Base-by-base conservation (phyloP, 1,140 invertebrate species). In the Pristionchus pacificus region DNA sequence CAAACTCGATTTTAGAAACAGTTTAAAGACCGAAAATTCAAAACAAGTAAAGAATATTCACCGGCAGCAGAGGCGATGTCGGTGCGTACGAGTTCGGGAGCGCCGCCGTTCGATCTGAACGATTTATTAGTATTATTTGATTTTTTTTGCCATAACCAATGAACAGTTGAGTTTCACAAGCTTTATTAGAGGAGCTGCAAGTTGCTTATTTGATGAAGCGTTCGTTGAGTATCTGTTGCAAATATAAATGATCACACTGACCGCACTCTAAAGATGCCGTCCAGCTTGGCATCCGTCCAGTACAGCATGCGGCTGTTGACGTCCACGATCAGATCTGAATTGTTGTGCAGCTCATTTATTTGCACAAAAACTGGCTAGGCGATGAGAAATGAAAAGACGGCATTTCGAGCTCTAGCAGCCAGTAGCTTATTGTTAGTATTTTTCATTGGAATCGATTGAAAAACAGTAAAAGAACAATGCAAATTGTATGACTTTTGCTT, bases 31-130 rank as follows among this genome's bases (percentile, higher is more conserved):
- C 6, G 6, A 19, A 49, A 49, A 49, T 49, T 10, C 38, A 49
- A 49, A 49, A 6, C 38, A 19, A 49, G 38, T 19, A 49, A 19
- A 6, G 25, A 97, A 89, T 61, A n/a, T n/a, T n/a, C 38, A 10
- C 93, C 94, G 89, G 95, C 93, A 0, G 95, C 94, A 82, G 94
- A 95, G 0, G 95, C 95, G 19, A 97, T 86, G 81, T 95, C 93
- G 0, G 90, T 87, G 27, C 93, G 87, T 27, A 98, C 91, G 0
- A 94, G 88, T 77, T 88, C 83, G 27, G 87, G 81, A 32, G 82
- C 84, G 31, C 83, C 84, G 32, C 88, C 88, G 77, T 78, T 84
- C 66, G 82, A 87, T 0, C 83, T 80, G 2, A 88, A 84, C 78
- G 84, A 77, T n/a, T 70, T 49, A 49, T 49, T 49, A 49, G 38